phyloP scores from a whole-genome alignment of 1,140 invertebrate species.

The Onthophagus taurus region DNA sequence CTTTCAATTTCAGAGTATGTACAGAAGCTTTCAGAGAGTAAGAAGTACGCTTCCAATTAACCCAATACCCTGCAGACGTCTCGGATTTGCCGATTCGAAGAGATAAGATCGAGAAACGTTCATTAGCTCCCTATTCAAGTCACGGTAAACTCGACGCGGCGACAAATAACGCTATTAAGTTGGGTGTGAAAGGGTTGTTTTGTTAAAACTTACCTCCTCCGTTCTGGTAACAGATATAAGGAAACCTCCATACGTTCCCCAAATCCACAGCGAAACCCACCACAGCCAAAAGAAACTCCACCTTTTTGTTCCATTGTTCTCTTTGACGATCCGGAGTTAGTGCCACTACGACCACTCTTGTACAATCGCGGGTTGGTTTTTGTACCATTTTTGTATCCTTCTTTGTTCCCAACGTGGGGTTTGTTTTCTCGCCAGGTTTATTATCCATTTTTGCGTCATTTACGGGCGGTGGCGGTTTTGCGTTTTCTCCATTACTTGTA shows the following conservation, averaged over 20 bases:
- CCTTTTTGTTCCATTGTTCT: constrained; percentile 74
- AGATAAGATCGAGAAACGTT: no score
- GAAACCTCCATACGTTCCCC: constrained; percentile 73
- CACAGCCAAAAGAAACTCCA: constrained; percentile 79
- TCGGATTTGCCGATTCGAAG: no score
- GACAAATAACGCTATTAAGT: no score
- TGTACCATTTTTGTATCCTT: constrained; percentile 19
- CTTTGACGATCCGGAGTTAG: constrained; percentile 50
- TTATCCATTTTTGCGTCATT: constrained; percentile 8
- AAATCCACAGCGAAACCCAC: constrained; percentile 82
- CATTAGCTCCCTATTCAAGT: no score
- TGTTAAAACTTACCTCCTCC: constrained; percentile 60
- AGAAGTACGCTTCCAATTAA: no score
- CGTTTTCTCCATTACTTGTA: no score
- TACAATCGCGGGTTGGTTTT: constrained; percentile 26
- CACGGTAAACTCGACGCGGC: no score
- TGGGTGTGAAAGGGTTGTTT: no score
- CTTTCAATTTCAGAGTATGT: no score
- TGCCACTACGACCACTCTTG: constrained; percentile 50
- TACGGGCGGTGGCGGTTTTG: constrained; percentile 11
- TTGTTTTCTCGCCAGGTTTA: constrained; percentile 2
- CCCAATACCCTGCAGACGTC: no score
- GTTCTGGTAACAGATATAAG: constrained; percentile 73
- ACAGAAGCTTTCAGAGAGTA: no score
- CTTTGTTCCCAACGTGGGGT: neutral